Evolutionary conservation across 1,140 invertebrate species (phyloP).

Genomic region (Aphelinus atriplicis): DNA sequence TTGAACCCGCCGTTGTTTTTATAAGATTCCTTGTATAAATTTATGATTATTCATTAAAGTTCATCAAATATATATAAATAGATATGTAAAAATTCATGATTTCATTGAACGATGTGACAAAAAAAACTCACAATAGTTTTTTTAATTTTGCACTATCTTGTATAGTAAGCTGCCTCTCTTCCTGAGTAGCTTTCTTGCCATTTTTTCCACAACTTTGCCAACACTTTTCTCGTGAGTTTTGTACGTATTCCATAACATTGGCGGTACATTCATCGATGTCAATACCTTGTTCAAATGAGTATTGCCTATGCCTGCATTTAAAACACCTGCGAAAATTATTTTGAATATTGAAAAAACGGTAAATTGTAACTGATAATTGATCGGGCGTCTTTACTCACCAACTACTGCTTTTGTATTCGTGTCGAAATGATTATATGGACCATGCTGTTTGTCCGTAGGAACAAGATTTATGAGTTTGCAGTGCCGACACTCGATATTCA

Average conservation of each 20-base stretch:
- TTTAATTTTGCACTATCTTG: constrained; percentile 23
- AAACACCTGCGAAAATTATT: too few relatives aligned
- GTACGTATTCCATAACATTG: too few relatives aligned
- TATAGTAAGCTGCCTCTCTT: constrained; percentile 37
- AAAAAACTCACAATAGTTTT: constrained; percentile 28
- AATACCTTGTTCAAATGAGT: too few relatives aligned
- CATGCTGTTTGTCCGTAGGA: neutral
- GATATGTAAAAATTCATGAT: neutral
- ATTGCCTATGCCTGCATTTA: too few relatives aligned
- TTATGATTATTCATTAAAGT: neutral
- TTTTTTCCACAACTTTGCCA: constrained; percentile 25
- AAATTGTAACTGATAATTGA: too few relatives aligned
- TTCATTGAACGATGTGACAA: too few relatives aligned
- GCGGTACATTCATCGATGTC: too few relatives aligned
- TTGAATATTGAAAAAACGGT: too few relatives aligned
- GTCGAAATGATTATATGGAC: neutral
- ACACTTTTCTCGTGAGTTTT: constrained; percentile 33
- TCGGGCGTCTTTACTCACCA: neutral
- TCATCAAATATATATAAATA: neutral
- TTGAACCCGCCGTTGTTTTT: too few relatives aligned
- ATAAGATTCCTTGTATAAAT: too few relatives aligned
- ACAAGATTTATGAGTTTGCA: neutral
- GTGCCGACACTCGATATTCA: neutral
- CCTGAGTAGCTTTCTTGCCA: constrained; percentile 35
- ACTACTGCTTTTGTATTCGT: constrained; percentile 8